These are phyloP conservation scores for Pterostichus niger DNA, from an alignment of 2,888 invertebrate species.

Conservation along the genomic window DNA sequence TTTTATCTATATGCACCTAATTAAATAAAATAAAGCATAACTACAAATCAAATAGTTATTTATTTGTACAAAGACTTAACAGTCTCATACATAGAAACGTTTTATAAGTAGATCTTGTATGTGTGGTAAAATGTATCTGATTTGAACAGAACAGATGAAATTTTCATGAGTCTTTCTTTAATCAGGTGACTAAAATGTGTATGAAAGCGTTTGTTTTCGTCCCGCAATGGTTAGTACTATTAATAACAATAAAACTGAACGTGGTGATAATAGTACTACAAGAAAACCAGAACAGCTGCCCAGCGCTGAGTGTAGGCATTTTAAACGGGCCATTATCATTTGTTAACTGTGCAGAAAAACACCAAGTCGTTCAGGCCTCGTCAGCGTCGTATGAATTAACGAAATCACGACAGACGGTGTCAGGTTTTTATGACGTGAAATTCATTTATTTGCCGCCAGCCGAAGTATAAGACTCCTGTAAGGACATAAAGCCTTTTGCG, in stretches of 20 bases:
- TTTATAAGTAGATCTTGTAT: no score
- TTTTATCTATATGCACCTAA: no score
- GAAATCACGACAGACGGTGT: constrained; percentile 70
- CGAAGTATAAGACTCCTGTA: background rate
- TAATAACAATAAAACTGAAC: constrained; percentile 78
- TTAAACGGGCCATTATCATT: constrained; percentile 77
- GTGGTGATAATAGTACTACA: constrained; percentile 77
- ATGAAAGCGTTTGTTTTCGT: constrained; percentile 74
- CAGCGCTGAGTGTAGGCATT: constrained; percentile 74
- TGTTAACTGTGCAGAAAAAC: constrained; percentile 72
- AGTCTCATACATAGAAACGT: no score
- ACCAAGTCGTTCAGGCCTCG: constrained; percentile 69
- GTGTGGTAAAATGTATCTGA: no score
- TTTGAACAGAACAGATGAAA: no score
- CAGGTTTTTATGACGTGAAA: constrained; percentile 54
- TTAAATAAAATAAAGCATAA: no score
- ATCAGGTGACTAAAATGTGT: constrained; percentile 77
- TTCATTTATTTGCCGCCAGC: constrained; percentile 43
- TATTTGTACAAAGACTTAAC: no score
- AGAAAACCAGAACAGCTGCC: constrained; percentile 72
- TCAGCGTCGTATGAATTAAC: constrained; percentile 70
- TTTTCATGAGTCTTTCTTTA: constrained; percentile 71
- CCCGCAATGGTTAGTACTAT: constrained; percentile 77
- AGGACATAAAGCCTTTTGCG: constrained; percentile 48
- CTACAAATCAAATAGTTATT: no score